Conservation (phyloP, 2,888 invertebrate genomes). For the Netelia melanura region DNA sequence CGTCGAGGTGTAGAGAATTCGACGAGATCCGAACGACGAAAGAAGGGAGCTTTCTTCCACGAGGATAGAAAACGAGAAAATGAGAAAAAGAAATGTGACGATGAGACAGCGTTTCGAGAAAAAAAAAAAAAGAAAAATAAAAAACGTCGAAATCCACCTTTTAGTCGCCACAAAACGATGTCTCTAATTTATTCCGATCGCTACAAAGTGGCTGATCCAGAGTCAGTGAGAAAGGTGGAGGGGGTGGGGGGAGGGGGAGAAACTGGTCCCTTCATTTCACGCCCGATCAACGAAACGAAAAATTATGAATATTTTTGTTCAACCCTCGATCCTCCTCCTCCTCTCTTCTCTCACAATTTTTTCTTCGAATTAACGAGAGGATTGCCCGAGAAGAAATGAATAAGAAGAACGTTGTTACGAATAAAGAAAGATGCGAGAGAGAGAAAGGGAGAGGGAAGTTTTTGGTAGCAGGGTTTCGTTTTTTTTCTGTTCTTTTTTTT, state of each 20-base stretch:
- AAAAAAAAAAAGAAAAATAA: not conserved
- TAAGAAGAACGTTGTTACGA: too few relatives aligned
- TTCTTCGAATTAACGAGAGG: too few relatives aligned
- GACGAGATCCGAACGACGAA: too few relatives aligned
- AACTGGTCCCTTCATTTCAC: too few relatives aligned
- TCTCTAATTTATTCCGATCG: conserved; percentile 45
- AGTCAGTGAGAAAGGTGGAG: too few relatives aligned
- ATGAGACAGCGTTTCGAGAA: conserved; percentile 47
- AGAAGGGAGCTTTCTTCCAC: too few relatives aligned
- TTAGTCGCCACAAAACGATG: not conserved
- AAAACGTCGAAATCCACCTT: not conserved
- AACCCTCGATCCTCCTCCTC: not conserved
- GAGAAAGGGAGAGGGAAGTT: not conserved
- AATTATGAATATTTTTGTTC: not conserved
- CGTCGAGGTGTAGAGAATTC: too few relatives aligned
- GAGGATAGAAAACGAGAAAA: not conserved
- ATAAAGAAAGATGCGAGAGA: too few relatives aligned
- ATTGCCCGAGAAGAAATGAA: too few relatives aligned
- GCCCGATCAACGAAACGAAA: not conserved
- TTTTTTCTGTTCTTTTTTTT: not conserved
- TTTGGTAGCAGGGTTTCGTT: not conserved
- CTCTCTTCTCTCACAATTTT: too few relatives aligned
- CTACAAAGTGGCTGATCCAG: too few relatives aligned
- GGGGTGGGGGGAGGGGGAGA: too few relatives aligned
- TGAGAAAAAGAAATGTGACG: not conserved